These are phyloP conservation scores for Neodiprion virginianus DNA, from an alignment of 1,140 invertebrate species.

Conservation along the genomic window DNA sequence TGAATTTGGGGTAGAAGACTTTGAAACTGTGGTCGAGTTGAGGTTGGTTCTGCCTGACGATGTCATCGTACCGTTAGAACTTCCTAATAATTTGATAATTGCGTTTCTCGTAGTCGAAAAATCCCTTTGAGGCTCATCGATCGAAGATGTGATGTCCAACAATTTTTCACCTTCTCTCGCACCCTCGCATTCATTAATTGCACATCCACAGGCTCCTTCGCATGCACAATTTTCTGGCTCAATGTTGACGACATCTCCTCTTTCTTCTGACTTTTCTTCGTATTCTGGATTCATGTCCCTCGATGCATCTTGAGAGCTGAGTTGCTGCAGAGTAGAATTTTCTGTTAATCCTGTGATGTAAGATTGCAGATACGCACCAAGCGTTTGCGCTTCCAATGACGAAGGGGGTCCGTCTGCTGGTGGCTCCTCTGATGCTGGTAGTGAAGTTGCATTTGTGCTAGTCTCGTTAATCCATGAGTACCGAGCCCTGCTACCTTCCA, in stretches of 20 bases:
- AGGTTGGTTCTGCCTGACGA: conserved; percentile 26
- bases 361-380: conserved; percentile 46
- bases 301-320: conserved; percentile 41
- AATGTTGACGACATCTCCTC: conserved; percentile 10
- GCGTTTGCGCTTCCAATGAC: conserved; percentile 40
- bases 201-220: conserved; percentile 54
- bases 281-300: conserved; percentile 36
- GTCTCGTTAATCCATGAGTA: conserved; percentile 29
- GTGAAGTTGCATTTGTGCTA: conserved; percentile 28
- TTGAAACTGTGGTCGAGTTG: conserved; percentile 33
- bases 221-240: conserved; percentile 39
- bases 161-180: background rate
- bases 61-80: conserved; percentile 25
- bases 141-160: background rate
- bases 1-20: conserved; percentile 32
- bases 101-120: conserved; percentile 29
- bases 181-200: conserved; percentile 5
- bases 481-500: conserved; percentile 19
- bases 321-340: conserved; percentile 46
- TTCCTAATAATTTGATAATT: conserved; percentile 41
- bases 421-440: conserved; percentile 26
- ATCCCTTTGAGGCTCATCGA: background rate
- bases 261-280: conserved; percentile 23
- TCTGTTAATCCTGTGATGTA: conserved; percentile 31
- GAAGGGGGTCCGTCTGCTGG: conserved; percentile 16